Evolutionary conservation across 2,113 vertebrate genomes (phyloP).

Genomic region (Trochalopteron elliotii): DNA sequence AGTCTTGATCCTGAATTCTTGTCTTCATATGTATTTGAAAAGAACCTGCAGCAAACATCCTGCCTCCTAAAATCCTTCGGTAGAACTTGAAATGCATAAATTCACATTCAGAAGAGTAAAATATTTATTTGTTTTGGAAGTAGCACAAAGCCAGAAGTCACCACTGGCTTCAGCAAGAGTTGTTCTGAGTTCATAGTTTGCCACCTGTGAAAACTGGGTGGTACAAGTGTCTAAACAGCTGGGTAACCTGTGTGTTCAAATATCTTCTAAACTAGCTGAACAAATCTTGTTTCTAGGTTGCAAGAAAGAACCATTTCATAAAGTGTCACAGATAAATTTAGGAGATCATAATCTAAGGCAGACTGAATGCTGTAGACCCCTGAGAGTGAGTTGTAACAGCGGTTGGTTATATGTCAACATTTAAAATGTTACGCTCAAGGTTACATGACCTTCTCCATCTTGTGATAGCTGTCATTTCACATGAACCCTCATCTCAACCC

Average conservation of each 20-base stretch:
- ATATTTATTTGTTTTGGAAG: neutral
- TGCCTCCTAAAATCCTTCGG: neutral
- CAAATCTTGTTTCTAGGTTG: neutral
- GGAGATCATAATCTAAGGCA: neutral
- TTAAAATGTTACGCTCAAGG: neutral
- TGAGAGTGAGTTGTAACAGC: neutral
- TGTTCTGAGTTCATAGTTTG: neutral
- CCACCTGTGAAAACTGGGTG: neutral
- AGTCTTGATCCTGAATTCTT: neutral
- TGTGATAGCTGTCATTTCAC: neutral
- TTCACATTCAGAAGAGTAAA: neutral
- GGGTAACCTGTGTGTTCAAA: neutral
- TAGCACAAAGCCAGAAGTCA: neutral
- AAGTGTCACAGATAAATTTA: constrained; percentile 17
- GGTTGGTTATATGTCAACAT: neutral
- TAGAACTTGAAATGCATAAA: neutral
- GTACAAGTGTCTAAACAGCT: neutral
- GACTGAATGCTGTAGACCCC: neutral
- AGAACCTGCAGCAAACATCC: neutral
- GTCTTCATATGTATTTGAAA: neutral
- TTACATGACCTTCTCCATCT: neutral
- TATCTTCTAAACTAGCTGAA: neutral
- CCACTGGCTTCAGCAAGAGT: neutral
- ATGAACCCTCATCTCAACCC: neutral
- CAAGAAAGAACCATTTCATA: neutral